phyloP scores from a whole-genome alignment of 2,888 invertebrate species.

The Mythimna pallens region DNA sequence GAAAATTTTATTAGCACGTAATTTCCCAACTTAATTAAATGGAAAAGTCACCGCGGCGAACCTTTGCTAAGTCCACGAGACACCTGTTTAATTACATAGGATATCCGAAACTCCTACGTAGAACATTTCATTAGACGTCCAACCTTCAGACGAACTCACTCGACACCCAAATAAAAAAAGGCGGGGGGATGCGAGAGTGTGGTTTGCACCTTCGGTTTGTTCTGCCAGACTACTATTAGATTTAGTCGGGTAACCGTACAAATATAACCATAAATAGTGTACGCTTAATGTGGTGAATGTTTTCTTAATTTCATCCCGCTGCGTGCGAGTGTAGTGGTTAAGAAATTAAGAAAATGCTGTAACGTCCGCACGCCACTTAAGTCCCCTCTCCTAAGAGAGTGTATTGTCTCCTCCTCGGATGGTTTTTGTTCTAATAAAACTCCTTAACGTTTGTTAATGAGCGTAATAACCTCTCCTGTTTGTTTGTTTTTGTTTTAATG shows the following conservation, averaged over 20 bases:
- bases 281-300: conserved; percentile 86
- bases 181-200: conserved; percentile 55
- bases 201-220: conserved; percentile 58
- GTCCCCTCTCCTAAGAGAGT: conserved; percentile 76
- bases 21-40: conserved; percentile 65
- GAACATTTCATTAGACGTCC: conserved; percentile 72
- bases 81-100: conserved; percentile 75
- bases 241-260: conserved; percentile 70
- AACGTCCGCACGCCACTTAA: conserved; percentile 86
- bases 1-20: conserved; percentile 55
- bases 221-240: conserved; percentile 66
- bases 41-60: conserved; percentile 50
- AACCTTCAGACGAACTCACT: conserved; percentile 66
- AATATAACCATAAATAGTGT: conserved; percentile 78
- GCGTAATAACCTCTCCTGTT: conserved; percentile 76
- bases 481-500: conserved; percentile 70
- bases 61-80: conserved; percentile 62
- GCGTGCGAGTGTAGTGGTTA: conserved; percentile 85
- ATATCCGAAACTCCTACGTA: conserved; percentile 67
- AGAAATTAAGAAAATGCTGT: conserved; percentile 89
- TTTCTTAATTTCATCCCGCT: conserved; percentile 90
- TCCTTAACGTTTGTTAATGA: conserved; percentile 86
- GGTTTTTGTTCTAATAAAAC: conserved; percentile 87
- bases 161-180: conserved; percentile 67
- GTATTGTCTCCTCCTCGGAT: conserved; percentile 87